Conservation (phyloP, 2,888 invertebrate genomes). For the Pogonocherus hispidulus region DNA sequence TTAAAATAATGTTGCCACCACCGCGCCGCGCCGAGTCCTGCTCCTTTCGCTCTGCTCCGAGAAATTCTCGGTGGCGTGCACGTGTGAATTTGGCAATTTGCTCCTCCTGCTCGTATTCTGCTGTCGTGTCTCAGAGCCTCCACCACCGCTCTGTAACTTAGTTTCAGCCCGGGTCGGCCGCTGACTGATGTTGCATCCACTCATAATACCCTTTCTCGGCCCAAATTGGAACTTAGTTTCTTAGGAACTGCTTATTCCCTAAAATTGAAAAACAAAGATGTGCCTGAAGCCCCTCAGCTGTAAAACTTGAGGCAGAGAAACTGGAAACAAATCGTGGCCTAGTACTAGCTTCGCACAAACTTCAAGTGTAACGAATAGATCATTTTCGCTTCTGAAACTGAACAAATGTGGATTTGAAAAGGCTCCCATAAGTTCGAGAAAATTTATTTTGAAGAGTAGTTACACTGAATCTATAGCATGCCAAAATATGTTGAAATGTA, state of each 20-base stretch:
- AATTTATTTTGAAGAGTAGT: too few relatives aligned
- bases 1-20: background rate
- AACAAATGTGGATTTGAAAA: too few relatives aligned
- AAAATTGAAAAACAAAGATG: conserved; percentile 33
- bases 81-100: conserved; percentile 59
- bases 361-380: background rate
- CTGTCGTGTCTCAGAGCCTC: conserved; percentile 55
- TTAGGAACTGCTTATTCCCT: conserved; percentile 32
- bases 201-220: conserved; percentile 17
- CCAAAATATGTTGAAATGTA: too few relatives aligned
- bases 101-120: conserved; percentile 55
- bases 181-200: conserved; percentile 34
- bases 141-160: conserved; percentile 56
- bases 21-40: background rate
- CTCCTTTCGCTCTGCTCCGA: conserved; percentile 45
- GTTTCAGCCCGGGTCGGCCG: conserved; percentile 47
- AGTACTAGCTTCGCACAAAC: background rate
- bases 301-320: background rate
- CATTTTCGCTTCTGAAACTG: too few relatives aligned
- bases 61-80: conserved; percentile 55
- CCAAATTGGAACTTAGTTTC: conserved; percentile 38
- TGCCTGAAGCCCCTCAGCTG: conserved; percentile 12
- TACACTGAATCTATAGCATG: too few relatives aligned
- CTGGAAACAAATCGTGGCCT: background rate
- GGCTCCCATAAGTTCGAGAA: too few relatives aligned